These are phyloP conservation scores for Temnothorax nylanderi DNA, from an alignment of 1,140 invertebrate species.

Conservation along the genomic window DNA sequence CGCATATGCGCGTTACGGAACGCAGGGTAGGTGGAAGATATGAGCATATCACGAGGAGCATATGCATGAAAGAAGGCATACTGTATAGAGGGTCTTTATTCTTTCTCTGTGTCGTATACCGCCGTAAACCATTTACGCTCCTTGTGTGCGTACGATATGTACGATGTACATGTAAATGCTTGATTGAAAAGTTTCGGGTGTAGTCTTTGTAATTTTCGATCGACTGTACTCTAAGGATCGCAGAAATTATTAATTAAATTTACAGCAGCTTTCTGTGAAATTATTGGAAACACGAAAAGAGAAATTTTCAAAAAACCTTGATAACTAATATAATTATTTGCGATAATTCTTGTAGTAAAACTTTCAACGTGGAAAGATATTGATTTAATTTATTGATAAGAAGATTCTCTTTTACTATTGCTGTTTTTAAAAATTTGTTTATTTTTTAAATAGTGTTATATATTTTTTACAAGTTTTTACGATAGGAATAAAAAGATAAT, in stretches of 20 bases:
- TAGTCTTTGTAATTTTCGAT: not conserved
- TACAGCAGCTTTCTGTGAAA: not conserved
- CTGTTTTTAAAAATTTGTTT: not conserved
- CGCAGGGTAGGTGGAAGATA: not conserved
- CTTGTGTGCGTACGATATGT: not conserved
- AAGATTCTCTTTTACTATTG: not conserved
- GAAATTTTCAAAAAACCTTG: not conserved
- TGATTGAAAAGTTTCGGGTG: not conserved
- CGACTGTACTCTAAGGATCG: not conserved
- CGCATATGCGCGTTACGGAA: too few relatives aligned
- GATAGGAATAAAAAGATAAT: not conserved
- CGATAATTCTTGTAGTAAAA: not conserved
- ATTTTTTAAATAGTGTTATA: not conserved
- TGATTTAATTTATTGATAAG: not conserved
- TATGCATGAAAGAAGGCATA: constrained; percentile 15
- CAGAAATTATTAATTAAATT: not conserved
- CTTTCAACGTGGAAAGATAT: not conserved
- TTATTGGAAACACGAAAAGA: too few relatives aligned
- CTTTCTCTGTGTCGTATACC: not conserved
- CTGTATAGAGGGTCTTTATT: constrained; percentile 28
- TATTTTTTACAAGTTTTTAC: constrained; percentile 6
- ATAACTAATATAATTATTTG: not conserved
- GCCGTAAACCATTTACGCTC: too few relatives aligned
- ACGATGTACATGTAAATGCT: not conserved
- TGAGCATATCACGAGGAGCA: not conserved